Conservation (phyloP, 2,888 invertebrate genomes). For the Dioctria linearis region DNA sequence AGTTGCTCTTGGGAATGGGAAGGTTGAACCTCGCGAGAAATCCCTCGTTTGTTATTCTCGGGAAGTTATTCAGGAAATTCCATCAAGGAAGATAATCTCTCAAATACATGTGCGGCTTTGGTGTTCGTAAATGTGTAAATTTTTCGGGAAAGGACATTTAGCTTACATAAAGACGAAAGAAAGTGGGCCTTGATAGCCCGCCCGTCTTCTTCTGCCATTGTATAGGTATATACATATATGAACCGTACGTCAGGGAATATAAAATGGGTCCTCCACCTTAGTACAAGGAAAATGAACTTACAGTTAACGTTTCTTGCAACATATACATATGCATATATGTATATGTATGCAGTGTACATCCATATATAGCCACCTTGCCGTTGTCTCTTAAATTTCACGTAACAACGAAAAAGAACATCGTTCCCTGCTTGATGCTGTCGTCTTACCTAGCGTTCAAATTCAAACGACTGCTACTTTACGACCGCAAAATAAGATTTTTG, state of each 20-base stretch:
- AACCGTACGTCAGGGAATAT: conserved; percentile 28
- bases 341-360: background rate
- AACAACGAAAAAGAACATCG: background rate
- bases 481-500: conserved; percentile 46
- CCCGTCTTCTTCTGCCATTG: background rate
- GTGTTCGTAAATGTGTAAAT: conserved; percentile 30
- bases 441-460: background rate
- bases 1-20: no score
- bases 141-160: conserved; percentile 41
- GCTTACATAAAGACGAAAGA: conserved; percentile 33
- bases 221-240: conserved; percentile 1
- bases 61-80: conserved; percentile 47
- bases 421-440: background rate
- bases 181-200: conserved; percentile 23
- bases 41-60: conserved; percentile 26
- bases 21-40: background rate
- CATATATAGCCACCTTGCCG: background rate
- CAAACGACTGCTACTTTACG: conserved; percentile 36
- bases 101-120: conserved; percentile 22
- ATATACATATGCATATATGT: background rate
- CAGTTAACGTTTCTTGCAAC: conserved; percentile 17
- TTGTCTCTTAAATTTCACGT: conserved; percentile 33
- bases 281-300: conserved; percentile 25
- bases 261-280: conserved; percentile 28
- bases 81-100: conserved; percentile 50